phyloP scores from a whole-genome alignment of 2,113 vertebrate species.

The Saccopteryx leptura region DNA sequence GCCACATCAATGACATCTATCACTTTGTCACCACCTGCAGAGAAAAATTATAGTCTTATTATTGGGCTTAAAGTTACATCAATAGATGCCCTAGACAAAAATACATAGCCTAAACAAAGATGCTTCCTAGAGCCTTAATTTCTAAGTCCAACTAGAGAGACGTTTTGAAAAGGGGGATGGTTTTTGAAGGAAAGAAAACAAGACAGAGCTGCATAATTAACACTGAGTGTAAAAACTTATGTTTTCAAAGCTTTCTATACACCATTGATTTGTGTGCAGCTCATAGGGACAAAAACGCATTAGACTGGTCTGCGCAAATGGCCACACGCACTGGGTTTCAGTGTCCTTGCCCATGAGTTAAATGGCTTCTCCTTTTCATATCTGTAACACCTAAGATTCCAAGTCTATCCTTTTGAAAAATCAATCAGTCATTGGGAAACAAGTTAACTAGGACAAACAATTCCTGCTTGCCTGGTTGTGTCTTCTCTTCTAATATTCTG shows the following conservation, averaged over 20 bases:
- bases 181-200: constrained; percentile 34
- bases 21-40: constrained; percentile 96
- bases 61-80: constrained; percentile 21
- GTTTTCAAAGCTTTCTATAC: neutral
- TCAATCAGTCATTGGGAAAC: neutral
- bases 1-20: constrained; percentile 99
- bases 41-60: constrained; percentile 77
- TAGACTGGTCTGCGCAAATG: neutral
- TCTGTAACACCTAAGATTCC: neutral
- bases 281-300: neutral
- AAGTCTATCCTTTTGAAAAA: neutral
- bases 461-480: neutral
- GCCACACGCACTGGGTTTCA: neutral
- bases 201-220: constrained; percentile 27
- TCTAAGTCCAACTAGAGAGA: constrained; percentile 13
- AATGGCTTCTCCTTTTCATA: neutral
- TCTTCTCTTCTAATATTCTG: constrained; percentile 33
- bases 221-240: neutral
- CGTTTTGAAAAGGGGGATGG: neutral
- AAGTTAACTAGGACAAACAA: constrained; percentile 13
- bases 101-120: neutral
- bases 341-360: neutral
- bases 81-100: constrained; percentile 56
- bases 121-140: neutral
- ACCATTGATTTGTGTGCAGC: neutral